These are phyloP conservation scores for Apis laboriosa DNA, from an alignment of 1,140 invertebrate genomes.

Conservation along the genomic window DNA sequence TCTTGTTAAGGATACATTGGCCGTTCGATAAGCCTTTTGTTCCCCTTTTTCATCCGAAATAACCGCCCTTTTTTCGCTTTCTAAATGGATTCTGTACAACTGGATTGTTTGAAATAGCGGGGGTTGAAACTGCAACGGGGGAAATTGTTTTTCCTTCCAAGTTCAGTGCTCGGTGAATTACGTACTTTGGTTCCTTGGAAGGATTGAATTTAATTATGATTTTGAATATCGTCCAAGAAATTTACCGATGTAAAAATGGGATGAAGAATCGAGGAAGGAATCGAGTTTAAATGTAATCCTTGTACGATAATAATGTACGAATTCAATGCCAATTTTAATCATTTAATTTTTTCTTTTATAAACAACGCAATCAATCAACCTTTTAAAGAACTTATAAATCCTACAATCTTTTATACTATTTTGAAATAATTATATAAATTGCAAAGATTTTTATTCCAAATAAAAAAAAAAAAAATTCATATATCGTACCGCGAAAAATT, in stretches of 20 bases:
- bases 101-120: neutral
- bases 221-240: neutral
- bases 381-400: too few relatives aligned
- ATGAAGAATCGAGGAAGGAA: neutral
- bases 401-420: too few relatives aligned
- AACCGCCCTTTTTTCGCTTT: neutral
- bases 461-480: too few relatives aligned
- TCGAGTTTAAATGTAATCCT: neutral
- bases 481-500: too few relatives aligned
- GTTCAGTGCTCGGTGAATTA: neutral
- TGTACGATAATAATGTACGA: neutral
- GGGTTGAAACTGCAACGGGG: neutral
- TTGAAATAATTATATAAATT: too few relatives aligned
- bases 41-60: neutral
- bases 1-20: neutral
- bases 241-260: neutral
- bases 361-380: too few relatives aligned
- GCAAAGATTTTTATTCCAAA: too few relatives aligned
- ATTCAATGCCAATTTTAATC: neutral
- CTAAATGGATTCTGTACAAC: constrained; percentile 5
- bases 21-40: neutral
- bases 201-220: neutral
- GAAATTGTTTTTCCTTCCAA: neutral
- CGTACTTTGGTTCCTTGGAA: neutral
- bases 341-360: too few relatives aligned